Evolutionary conservation across 2,888 invertebrate genomes (phyloP), one percentile per base, ranked within the genome.

Genomic region (Spilarctia lutea): DNA sequence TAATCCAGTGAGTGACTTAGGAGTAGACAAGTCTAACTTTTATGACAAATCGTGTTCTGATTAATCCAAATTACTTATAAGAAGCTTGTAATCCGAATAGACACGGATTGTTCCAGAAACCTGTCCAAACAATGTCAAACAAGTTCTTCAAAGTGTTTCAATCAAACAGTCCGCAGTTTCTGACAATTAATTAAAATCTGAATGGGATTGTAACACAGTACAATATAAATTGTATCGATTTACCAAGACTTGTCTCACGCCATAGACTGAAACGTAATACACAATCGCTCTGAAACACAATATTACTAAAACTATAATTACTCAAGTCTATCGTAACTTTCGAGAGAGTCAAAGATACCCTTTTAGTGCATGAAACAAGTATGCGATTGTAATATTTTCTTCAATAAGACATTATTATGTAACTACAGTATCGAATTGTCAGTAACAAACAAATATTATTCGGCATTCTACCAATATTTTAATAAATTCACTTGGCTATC

Each of bases 101-200:
- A 86, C 88, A 85, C 81, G 85, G 82, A 85, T 83, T 83, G 82
- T 81, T 85, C 65, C 73, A 78, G 86, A 89, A 89, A 89, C 90
- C 93, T 92, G 91, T 91, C 92, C 87, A 92, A 93, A 93, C 92
- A 93, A 91, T 91, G 90, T 90, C 91, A 89, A 89, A 91, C 91
- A 93, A 93, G 89, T 93, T 91, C 84, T 78, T 85, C 85, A 84
- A 90, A 92, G 89, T 89, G 91, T 90, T 93, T 92, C 91, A 91
- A 92, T 93, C 90, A 91, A 92, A 91, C 88, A 86, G 79, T 87
- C 86, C 89, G 68, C 81, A 88, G 88, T 89, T 88, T 88, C 89
- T 91, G 91, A 92, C 93, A 93, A 93, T 93, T 93, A 93, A 93
- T 93, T 93, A 93, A 83, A 92, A 91, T 86, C 87, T 88, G 90